These are phyloP conservation scores for Vulpes vulpes DNA, from an alignment of 2,113 vertebrate genomes.

Conservation along the genomic window DNA sequence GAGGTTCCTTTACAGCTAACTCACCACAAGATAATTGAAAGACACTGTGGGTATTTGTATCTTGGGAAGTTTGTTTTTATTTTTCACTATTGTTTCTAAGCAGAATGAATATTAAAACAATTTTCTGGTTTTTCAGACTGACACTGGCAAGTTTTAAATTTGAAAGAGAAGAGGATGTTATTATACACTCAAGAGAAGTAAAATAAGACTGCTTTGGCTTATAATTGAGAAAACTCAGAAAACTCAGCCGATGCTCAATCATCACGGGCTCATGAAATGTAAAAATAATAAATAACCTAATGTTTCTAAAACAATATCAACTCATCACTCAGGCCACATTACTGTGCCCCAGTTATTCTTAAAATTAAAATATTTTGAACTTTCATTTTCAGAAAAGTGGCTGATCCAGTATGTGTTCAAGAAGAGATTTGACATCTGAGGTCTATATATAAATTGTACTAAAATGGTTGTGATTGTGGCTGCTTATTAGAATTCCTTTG, in stretches of 20 bases:
- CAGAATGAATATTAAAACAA: neutral
- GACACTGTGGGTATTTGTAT: neutral
- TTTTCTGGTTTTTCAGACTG: neutral
- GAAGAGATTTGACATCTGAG: neutral
- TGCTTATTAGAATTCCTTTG: neutral
- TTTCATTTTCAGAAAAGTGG: neutral
- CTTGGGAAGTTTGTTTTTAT: neutral
- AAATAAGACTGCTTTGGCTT: neutral
- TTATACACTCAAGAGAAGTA: neutral
- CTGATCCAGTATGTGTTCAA: neutral
- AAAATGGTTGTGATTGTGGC: neutral
- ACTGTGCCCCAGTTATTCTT: neutral
- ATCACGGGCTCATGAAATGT: neutral
- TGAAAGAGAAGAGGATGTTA: neutral
- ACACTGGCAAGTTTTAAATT: slow-evolving; percentile 21
- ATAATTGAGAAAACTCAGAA: neutral
- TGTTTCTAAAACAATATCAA: neutral
- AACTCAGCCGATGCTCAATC: neutral
- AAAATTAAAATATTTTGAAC: neutral
- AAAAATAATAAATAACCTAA: neutral
- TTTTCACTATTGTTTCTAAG: neutral
- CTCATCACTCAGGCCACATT: neutral
- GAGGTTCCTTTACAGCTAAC: neutral
- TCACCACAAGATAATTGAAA: neutral
- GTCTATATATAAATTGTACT: neutral